Evolutionary conservation across 2,113 vertebrate species (phyloP).

Genomic region (Oryzias celebensis): DNA sequence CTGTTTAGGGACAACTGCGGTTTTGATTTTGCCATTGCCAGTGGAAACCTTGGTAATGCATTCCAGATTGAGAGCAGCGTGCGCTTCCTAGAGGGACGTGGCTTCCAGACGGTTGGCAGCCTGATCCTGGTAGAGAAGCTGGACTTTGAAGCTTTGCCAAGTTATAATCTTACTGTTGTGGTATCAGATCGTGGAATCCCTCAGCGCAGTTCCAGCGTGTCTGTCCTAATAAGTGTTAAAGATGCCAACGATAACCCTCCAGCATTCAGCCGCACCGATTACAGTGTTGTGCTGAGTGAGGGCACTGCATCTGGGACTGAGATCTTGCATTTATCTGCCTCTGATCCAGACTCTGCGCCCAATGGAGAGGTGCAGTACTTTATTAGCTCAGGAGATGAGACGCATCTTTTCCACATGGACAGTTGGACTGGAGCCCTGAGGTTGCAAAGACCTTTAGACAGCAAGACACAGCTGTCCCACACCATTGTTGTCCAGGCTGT

Average conservation of each 20-base stretch:
- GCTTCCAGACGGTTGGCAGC: slow-evolving; percentile 82
- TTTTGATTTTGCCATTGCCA: slow-evolving; percentile 92
- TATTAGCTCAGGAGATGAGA: slow-evolving; percentile 89
- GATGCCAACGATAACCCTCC: slow-evolving; percentile 94
- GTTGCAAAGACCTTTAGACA: slow-evolving; percentile 79
- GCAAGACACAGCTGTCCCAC: slow-evolving; percentile 79
- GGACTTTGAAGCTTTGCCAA: slow-evolving; percentile 86
- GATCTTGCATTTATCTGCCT: slow-evolving; percentile 85
- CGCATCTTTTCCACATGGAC: slow-evolving; percentile 84
- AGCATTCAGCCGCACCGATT: slow-evolving; percentile 82
- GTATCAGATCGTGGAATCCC: slow-evolving; percentile 90
- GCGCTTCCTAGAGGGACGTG: slow-evolving; percentile 78
- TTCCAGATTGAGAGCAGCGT: slow-evolving; percentile 94
- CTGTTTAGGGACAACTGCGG: slow-evolving; percentile 84
- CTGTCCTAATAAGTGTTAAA: slow-evolving; percentile 81
- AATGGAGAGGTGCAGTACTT: slow-evolving; percentile 84
- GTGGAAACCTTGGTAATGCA: slow-evolving; percentile 85
- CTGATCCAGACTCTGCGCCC: slow-evolving; percentile 84
- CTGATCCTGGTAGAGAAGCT: slow-evolving; percentile 88
- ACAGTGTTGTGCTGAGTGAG: slow-evolving; percentile 84
- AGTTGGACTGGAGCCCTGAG: slow-evolving; percentile 83
- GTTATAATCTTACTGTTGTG: slow-evolving; percentile 89
- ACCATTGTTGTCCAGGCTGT: slow-evolving; percentile 86
- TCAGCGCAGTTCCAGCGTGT: slow-evolving; percentile 84
- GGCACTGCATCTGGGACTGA: slow-evolving; percentile 81